Conservation (phyloP, 2,888 invertebrate genomes). For the Hemaris fuciformis region DNA sequence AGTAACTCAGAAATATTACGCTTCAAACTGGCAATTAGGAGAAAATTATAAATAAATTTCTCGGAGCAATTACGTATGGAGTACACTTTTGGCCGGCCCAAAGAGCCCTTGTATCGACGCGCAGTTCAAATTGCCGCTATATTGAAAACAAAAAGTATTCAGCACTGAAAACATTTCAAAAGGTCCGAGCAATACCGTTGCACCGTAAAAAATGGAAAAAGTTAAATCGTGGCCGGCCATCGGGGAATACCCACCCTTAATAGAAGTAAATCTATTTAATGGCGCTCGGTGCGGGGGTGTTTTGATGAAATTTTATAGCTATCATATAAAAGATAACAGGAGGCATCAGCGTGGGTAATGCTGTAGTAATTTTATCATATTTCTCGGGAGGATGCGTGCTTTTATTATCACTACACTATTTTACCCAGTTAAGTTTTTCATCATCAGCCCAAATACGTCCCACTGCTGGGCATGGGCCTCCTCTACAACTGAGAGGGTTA, state of each 20-base stretch:
- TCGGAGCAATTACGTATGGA: not conserved
- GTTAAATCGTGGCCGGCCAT: not conserved
- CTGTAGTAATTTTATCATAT: not conserved
- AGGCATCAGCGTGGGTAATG: not conserved
- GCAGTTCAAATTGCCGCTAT: not conserved
- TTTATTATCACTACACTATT: not conserved
- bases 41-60: not conserved
- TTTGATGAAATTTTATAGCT: constrained; percentile 9
- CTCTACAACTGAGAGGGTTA: no score
- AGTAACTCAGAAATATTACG: not conserved
- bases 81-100: not conserved
- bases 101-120: no score
- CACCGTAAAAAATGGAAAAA: constrained; percentile 2
- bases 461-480: no score
- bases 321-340: constrained; percentile 1
- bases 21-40: not conserved
- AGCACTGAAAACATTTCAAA: constrained; percentile 2
- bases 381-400: not conserved
- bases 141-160: not conserved
- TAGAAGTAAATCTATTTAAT: constrained; percentile 6
- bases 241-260: not conserved
- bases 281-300: not conserved
- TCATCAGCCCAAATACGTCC: no score
- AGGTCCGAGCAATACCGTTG: not conserved
- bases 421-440: not conserved